Conservation (phyloP, 2,888 invertebrate species). For the Allacma fusca region DNA sequence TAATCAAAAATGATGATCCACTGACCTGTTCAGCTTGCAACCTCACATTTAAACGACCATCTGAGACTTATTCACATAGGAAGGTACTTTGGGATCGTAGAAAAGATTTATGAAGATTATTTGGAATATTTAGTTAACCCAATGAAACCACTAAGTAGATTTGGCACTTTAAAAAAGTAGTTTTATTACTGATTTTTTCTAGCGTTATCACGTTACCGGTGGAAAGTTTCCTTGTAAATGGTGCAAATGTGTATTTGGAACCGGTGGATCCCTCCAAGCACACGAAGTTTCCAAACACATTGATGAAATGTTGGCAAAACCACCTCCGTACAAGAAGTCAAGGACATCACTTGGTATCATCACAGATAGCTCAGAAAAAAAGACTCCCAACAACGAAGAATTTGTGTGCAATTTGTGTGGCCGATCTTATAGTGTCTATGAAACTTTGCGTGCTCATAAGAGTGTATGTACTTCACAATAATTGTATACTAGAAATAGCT, state of each 20-base stretch:
- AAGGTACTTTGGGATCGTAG: too few relatives aligned
- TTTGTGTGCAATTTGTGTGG: constrained; percentile 40
- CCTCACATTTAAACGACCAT: constrained; percentile 31
- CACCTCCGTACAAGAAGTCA: background rate
- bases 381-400: background rate
- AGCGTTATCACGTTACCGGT: constrained; percentile 41
- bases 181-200: too few relatives aligned
- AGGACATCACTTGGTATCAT: too few relatives aligned
- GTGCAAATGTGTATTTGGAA: constrained; percentile 40
- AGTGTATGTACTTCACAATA: constrained; percentile 19
- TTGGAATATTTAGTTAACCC: too few relatives aligned
- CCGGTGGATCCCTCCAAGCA: constrained; percentile 13
- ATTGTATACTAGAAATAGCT: too few relatives aligned
- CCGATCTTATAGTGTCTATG: constrained; percentile 13
- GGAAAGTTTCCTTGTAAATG: constrained; percentile 36
- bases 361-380: background rate
- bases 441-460: constrained; percentile 32
- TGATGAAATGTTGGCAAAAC: background rate
- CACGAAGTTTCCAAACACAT: constrained; percentile 35
- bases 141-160: too few relatives aligned
- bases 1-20: constrained; percentile 30
- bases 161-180: too few relatives aligned
- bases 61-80: constrained; percentile 40
- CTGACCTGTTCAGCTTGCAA: constrained; percentile 32
- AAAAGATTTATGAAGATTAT: too few relatives aligned